Conservation (phyloP, 2,888 invertebrate genomes). For the Dyspetes luteomarginatus region DNA sequence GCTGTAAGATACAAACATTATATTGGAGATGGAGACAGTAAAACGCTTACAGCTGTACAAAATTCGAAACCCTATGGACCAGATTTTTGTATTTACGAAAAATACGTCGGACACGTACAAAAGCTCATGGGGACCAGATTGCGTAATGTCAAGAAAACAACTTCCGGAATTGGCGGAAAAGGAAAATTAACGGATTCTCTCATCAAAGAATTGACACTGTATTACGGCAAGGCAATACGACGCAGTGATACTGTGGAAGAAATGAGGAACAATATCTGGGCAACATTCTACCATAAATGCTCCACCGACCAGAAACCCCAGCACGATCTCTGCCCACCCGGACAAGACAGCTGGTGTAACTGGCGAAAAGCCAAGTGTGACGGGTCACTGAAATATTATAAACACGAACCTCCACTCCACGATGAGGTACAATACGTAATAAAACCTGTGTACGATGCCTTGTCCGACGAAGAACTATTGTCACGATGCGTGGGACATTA, state of each 20-base stretch:
- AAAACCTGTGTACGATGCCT: neutral
- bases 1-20: slow-evolving; percentile 19
- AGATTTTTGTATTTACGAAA: slow-evolving; percentile 7
- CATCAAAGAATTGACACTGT: too few relatives aligned
- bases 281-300: slow-evolving; percentile 64
- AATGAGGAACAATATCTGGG: slow-evolving; percentile 70
- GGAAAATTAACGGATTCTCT: too few relatives aligned
- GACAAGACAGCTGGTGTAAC: slow-evolving; percentile 65
- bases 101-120: neutral
- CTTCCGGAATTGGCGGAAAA: too few relatives aligned
- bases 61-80: slow-evolving; percentile 4
- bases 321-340: slow-evolving; percentile 65
- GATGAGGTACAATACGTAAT: neutral
- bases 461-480: slow-evolving; percentile 5
- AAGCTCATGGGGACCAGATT: slow-evolving; percentile 12
- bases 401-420: neutral
- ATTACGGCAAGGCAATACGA: neutral
- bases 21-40: slow-evolving; percentile 47
- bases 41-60: slow-evolving; percentile 19
- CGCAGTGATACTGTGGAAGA: slow-evolving; percentile 48
- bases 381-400: slow-evolving; percentile 39
- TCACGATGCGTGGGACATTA: neutral
- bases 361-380: slow-evolving; percentile 71
- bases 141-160: neutral
- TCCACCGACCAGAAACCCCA: slow-evolving; percentile 67